Conservation (phyloP, 2,888 invertebrate genomes). For the Digitonthophagus gazella region DNA sequence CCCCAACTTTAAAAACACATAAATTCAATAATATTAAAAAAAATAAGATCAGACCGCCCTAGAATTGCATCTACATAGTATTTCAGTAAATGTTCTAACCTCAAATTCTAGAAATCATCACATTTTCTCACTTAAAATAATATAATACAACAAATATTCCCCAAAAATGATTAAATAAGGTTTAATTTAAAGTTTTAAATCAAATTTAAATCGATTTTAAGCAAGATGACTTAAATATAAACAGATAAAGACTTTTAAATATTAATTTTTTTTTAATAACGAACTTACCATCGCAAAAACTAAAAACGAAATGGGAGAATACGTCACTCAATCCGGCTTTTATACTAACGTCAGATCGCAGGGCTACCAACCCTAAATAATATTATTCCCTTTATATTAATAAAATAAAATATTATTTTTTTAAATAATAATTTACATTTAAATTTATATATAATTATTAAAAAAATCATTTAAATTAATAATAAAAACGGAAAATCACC, state of each 20-base stretch:
- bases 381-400: too few relatives aligned
- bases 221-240: not conserved
- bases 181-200: not conserved
- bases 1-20: not conserved
- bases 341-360: slow-evolving; percentile 14
- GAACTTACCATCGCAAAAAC: slow-evolving; percentile 21
- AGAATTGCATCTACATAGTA: slow-evolving; percentile 64
- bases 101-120: slow-evolving; percentile 68
- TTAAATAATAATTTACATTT: not conserved
- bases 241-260: slow-evolving; percentile 1
- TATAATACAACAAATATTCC: not conserved
- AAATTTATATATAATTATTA: not conserved
- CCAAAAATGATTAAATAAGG: not conserved
- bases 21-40: slow-evolving; percentile 7
- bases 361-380: not conserved
- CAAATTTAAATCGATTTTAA: not conserved
- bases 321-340: slow-evolving; percentile 4
- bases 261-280: not conserved
- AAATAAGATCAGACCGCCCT: slow-evolving; percentile 68
- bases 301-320: slow-evolving; percentile 23
- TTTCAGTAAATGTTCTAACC: slow-evolving; percentile 64
- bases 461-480: too few relatives aligned
- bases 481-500: too few relatives aligned
- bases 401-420: not conserved
- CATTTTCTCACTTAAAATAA: too few relatives aligned